phyloP scores from a whole-genome alignment of 2,113 vertebrate species.

The Rhadina sibilatrix region DNA sequence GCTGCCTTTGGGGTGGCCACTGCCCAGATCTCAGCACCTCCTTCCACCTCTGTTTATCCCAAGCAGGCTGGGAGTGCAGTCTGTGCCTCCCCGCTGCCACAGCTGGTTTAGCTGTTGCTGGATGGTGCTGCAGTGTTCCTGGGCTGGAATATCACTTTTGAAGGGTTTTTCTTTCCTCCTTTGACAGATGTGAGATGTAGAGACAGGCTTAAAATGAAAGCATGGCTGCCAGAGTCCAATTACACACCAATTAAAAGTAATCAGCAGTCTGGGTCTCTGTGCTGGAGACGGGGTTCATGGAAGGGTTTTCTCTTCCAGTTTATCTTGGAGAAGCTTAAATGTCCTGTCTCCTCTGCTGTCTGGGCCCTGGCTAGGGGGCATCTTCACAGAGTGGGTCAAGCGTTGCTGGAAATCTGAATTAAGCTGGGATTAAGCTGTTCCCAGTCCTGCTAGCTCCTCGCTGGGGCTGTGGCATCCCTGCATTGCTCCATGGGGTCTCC shows the following conservation, averaged over 20 bases:
- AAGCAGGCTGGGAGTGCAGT: not conserved
- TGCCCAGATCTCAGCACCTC: not conserved
- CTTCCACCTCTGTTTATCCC: not conserved
- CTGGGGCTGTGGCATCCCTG: fast-evolving
- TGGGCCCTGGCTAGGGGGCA: not conserved
- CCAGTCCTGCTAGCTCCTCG: fast-evolving
- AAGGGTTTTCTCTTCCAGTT: not conserved
- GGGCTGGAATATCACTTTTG: not conserved
- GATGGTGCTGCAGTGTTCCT: not conserved
- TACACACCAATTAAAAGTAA: constrained; percentile 18
- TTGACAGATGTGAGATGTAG: not conserved
- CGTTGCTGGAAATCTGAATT: not conserved
- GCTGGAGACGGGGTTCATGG: not conserved
- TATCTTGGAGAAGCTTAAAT: not conserved
- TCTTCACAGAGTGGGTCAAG: not conserved
- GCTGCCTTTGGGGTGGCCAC: not conserved
- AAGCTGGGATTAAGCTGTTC: not conserved
- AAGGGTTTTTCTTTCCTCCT: not conserved
- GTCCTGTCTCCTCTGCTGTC: not conserved
- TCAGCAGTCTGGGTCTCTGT: not conserved
- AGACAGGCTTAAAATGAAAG: not conserved
- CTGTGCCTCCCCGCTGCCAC: fast-evolving
- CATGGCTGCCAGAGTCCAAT: not conserved
- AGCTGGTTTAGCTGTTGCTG: not conserved
- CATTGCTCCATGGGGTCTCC: fast-evolving